Conservation (phyloP, 2,797 vertebrate genomes). For the Dendrocincla tyrannina region DNA sequence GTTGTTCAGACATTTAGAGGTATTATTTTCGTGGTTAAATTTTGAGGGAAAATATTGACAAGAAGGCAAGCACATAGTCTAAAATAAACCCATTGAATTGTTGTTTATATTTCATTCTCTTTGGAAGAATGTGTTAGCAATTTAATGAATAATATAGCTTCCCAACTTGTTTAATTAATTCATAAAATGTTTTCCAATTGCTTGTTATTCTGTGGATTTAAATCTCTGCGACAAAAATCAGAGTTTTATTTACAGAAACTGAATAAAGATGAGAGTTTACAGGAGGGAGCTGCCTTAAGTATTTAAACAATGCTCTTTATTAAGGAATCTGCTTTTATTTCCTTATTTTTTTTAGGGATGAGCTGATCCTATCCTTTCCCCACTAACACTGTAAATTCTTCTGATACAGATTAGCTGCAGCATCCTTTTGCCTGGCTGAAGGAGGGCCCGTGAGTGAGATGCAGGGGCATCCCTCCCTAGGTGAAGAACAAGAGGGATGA, state of each 20-base stretch:
- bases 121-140: neutral
- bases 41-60: neutral
- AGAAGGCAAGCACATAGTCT: neutral
- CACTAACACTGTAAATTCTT: neutral
- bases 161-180: neutral
- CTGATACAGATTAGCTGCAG: neutral
- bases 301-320: neutral
- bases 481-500: neutral
- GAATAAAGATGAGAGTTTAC: neutral
- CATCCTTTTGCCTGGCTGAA: neutral
- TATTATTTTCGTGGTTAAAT: neutral
- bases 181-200: neutral
- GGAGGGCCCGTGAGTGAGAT: neutral
- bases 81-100: neutral
- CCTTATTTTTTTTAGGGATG: neutral
- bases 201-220: neutral
- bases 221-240: neutral
- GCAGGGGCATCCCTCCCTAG: neutral
- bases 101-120: neutral
- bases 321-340: neutral
- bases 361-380: neutral
- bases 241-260: neutral
- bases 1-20: neutral
- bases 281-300: neutral
- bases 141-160: neutral